A percentile compares a stretch with the other conserved stretches of the same genome.
Evolutionary conservation across 2,888 invertebrate genomes (phyloP).

Genomic region (Ceraclea dissimilis): DNA sequence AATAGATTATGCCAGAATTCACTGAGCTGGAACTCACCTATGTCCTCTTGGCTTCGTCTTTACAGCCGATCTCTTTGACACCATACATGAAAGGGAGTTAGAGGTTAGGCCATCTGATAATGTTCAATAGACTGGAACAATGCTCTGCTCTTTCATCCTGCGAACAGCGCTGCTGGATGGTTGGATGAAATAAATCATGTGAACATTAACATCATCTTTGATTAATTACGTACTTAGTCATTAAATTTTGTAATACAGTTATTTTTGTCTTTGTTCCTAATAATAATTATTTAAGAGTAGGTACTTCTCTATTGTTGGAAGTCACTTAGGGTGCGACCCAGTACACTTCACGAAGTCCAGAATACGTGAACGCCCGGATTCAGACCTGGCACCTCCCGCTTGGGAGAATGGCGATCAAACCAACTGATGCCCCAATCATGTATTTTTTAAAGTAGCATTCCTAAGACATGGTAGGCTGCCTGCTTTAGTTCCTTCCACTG

Average conservation of each 20-base stretch:
- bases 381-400: no score
- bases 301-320: no score
- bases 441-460: no score
- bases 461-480: no score
- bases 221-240: neutral
- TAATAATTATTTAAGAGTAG: no score
- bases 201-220: neutral
- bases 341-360: no score
- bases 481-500: no score
- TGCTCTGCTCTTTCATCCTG: neutral
- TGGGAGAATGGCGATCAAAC: no score
- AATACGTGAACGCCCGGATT: no score
- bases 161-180: neutral
- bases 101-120: neutral
- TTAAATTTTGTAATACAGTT: neutral
- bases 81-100: neutral
- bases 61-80: constrained; percentile 1
- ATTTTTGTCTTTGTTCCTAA: no score
- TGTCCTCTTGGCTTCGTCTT: neutral
- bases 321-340: no score
- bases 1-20: neutral
- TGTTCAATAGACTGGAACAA: neutral
- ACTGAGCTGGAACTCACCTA: neutral
- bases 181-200: neutral
- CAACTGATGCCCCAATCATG: no score